Percentiles rank a stretch among this genome's conserved stretches.
These are phyloP conservation scores for Drosophila borborema DNA, from an alignment of 2,888 invertebrate species.

Conservation along the genomic window DNA sequence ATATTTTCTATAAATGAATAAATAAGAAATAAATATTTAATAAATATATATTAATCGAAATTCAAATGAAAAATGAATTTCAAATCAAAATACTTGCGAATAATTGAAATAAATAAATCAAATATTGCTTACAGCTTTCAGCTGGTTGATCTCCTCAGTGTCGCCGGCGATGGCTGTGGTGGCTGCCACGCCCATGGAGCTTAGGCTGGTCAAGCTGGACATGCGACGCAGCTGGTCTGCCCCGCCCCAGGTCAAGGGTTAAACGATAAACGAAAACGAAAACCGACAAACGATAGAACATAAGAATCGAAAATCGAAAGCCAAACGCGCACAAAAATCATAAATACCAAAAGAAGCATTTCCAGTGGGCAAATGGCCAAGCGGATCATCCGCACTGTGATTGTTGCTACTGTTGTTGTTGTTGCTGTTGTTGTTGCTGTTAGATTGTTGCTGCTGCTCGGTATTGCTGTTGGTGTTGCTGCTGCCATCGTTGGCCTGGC, in stretches of 20 bases:
- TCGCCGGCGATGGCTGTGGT: slow-evolving; percentile 72
- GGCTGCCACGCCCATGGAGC: slow-evolving; percentile 65
- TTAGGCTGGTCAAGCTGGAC: slow-evolving; percentile 72
- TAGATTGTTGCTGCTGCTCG: slow-evolving; percentile 45
- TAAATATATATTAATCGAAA: background rate
- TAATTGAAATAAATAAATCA: background rate
- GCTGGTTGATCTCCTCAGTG: slow-evolving; percentile 84
- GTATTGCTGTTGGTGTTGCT: slow-evolving; percentile 12
- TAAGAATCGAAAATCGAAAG: slow-evolving; percentile 32
- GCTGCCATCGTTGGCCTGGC: slow-evolving; percentile 23
- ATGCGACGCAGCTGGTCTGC: slow-evolving; percentile 85
- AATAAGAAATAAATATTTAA: background rate
- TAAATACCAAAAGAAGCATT: slow-evolving; percentile 83
- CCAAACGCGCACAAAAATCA: slow-evolving; percentile 37
- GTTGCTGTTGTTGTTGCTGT: slow-evolving; percentile 39
- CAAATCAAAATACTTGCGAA: background rate
- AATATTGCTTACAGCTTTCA: slow-evolving; percentile 85
- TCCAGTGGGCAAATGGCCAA: slow-evolving; percentile 81
- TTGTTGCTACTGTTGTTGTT: slow-evolving; percentile 42
- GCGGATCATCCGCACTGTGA: slow-evolving; percentile 73
- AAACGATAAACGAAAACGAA: slow-evolving; percentile 20
- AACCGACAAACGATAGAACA: slow-evolving; percentile 27
- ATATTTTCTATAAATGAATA: background rate
- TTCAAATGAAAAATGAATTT: background rate
- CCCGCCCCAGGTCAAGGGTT: slow-evolving; percentile 11